Conservation (phyloP, 2,113 vertebrate species). For the Oncorhynchus keta region DNA sequence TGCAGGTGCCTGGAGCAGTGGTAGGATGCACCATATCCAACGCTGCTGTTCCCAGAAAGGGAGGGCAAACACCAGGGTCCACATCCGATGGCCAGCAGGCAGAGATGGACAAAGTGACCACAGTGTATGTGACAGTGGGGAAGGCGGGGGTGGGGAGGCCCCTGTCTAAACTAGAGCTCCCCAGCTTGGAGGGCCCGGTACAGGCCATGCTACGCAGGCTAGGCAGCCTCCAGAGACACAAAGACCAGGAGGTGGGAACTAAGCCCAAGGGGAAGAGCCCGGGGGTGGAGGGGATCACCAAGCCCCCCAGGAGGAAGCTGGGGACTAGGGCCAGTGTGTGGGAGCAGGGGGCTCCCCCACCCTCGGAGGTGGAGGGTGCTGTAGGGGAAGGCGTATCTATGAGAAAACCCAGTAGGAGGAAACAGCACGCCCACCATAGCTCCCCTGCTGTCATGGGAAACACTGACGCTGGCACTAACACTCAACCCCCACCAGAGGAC, state of each 20-base stretch:
- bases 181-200: slow-evolving; percentile 72
- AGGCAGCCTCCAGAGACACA: slow-evolving; percentile 84
- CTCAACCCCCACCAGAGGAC: slow-evolving; percentile 42
- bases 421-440: slow-evolving; percentile 52
- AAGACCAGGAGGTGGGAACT: slow-evolving; percentile 55
- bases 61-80: slow-evolving; percentile 65
- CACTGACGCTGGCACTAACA: slow-evolving; percentile 13
- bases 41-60: slow-evolving; percentile 61
- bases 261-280: slow-evolving; percentile 55
- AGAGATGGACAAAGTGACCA: slow-evolving; percentile 70
- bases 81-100: slow-evolving; percentile 53
- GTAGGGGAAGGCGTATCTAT: slow-evolving; percentile 12
- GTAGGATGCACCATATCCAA: slow-evolving; percentile 63
- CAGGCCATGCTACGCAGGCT: slow-evolving; percentile 83
- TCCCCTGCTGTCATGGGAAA: slow-evolving; percentile 23
- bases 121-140: slow-evolving; percentile 87
- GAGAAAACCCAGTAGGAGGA: slow-evolving; percentile 62
- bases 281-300: slow-evolving; percentile 68
- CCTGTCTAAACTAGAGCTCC: slow-evolving; percentile 58
- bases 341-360: slow-evolving; percentile 54
- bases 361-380: slow-evolving; percentile 32
- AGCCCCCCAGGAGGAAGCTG: slow-evolving; percentile 81
- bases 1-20: slow-evolving; percentile 50
- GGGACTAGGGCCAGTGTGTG: slow-evolving; percentile 66
- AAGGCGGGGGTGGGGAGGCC: slow-evolving; percentile 61